phyloP scores from a whole-genome alignment of 2,888 invertebrate genomes.

The Sceliomorpha sp. region DNA sequence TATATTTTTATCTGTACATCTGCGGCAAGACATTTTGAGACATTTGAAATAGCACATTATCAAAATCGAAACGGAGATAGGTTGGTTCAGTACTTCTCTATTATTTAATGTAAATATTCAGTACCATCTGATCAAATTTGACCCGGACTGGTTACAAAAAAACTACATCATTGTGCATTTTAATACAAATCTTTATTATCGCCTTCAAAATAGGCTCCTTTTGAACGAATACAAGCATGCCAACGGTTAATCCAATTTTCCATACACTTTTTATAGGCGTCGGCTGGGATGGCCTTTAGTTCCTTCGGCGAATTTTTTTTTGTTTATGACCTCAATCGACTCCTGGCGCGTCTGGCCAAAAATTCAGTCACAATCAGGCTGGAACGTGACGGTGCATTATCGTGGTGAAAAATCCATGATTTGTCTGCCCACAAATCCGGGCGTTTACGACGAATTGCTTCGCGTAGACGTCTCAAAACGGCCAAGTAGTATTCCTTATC shows the following conservation, averaged over 20 bases:
- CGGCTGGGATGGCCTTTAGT: too few relatives aligned
- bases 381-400: conserved; percentile 60
- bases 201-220: conserved; percentile 37
- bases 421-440: conserved; percentile 60
- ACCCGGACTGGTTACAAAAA: too few relatives aligned
- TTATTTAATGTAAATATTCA: too few relatives aligned
- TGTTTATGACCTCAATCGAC: conserved; percentile 12
- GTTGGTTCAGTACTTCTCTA: too few relatives aligned
- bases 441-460: conserved; percentile 38
- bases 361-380: conserved; percentile 41
- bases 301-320: conserved; percentile 6
- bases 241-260: conserved; percentile 20
- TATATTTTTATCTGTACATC: too few relatives aligned
- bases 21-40: too few relatives aligned
- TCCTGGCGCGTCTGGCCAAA: conserved; percentile 21
- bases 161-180: too few relatives aligned
- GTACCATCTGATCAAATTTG: too few relatives aligned
- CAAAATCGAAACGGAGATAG: too few relatives aligned
- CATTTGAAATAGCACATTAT: too few relatives aligned
- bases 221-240: conserved; percentile 12
- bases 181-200: conserved; percentile 9
- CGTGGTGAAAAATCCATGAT: conserved; percentile 62
- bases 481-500: conserved; percentile 50
- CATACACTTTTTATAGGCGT: conserved; percentile 25
- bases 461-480: conserved; percentile 27